A percentile compares a stretch with the other conserved stretches of the same genome.
phyloP scores from a whole-genome alignment of 2,797 vertebrate genomes.

The Chelidonichthys spinosus region DNA sequence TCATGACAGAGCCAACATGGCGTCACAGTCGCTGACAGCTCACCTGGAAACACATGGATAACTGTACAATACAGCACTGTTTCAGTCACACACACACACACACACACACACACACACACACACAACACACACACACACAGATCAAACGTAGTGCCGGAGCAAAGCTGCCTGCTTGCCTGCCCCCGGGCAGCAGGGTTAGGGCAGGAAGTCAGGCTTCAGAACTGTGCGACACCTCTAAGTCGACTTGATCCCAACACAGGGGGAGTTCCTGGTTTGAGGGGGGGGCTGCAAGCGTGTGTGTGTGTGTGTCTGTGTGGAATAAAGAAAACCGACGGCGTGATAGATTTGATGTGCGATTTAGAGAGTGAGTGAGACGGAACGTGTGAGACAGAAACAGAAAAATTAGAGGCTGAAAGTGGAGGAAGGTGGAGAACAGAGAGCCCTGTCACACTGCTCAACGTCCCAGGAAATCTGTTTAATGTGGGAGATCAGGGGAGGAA shows the following conservation, averaged over 20 bases:
- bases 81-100: slow-evolving; percentile 58
- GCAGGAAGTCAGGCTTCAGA: slow-evolving; percentile 77
- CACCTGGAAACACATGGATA: slow-evolving; percentile 82
- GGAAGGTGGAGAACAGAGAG: slow-evolving; percentile 59
- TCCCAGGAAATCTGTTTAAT: slow-evolving; percentile 75
- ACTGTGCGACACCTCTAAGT: slow-evolving; percentile 77
- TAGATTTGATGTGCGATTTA: slow-evolving; percentile 63
- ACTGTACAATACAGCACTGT: slow-evolving; percentile 77
- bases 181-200: slow-evolving; percentile 69
- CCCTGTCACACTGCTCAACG: slow-evolving; percentile 59
- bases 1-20: slow-evolving; percentile 78
- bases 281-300: slow-evolving; percentile 26
- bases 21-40: slow-evolving; percentile 79
- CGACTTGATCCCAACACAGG: slow-evolving; percentile 70
- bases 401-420: slow-evolving; percentile 55
- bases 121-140: slow-evolving; percentile 49
- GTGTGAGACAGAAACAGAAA: slow-evolving; percentile 55
- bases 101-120: slow-evolving; percentile 9
- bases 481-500: slow-evolving; percentile 69
- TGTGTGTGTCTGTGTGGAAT: slow-evolving; percentile 44
- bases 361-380: slow-evolving; percentile 41
- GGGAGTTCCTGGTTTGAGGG: slow-evolving; percentile 54
- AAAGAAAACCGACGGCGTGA: slow-evolving; percentile 59
- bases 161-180: slow-evolving; percentile 68
- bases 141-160: slow-evolving; percentile 69